These are phyloP conservation scores for Percopsis omiscomaycus DNA, from an alignment of 2,797 vertebrate species.

Conservation along the genomic window DNA sequence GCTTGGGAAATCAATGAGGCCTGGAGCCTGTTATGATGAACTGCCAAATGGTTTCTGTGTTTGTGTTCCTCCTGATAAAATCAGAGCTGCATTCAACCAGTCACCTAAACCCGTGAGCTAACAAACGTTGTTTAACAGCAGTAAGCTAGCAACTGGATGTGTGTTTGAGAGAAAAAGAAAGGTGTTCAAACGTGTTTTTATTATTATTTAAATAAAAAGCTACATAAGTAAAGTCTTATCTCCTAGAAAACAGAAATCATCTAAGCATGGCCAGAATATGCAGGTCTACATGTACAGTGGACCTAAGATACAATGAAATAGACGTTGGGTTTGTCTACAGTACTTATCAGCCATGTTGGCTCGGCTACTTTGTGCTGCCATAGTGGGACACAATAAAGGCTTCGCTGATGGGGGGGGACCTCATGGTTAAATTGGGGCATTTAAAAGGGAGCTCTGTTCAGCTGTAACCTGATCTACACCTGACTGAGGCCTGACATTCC, in stretches of 20 bases:
- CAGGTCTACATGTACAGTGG: conserved; percentile 13
- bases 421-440: conserved; percentile 77
- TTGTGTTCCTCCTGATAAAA: conserved; percentile 67
- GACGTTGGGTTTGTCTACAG: neutral
- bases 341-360: conserved; percentile 35
- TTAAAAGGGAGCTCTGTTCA: conserved; percentile 84
- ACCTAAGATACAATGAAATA: too few relatives aligned
- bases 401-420: conserved; percentile 68
- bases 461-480: conserved; percentile 79
- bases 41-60: conserved; percentile 56
- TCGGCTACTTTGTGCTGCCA: conserved; percentile 42
- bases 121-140: conserved; percentile 51
- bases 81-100: conserved; percentile 55
- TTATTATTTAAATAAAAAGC: neutral
- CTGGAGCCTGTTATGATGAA: conserved; percentile 40
- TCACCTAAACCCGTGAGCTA: conserved; percentile 48
- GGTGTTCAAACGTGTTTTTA: neutral
- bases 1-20: conserved; percentile 20
- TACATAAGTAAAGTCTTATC: too few relatives aligned
- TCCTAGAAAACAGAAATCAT: too few relatives aligned
- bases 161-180: conserved; percentile 17
- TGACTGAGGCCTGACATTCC: conserved; percentile 76
- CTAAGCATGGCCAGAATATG: neutral
- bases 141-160: conserved; percentile 4
- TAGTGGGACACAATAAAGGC: conserved; percentile 72